Evolutionary conservation across 2,888 invertebrate species (phyloP).

Genomic region (Limnephilus auricula): DNA sequence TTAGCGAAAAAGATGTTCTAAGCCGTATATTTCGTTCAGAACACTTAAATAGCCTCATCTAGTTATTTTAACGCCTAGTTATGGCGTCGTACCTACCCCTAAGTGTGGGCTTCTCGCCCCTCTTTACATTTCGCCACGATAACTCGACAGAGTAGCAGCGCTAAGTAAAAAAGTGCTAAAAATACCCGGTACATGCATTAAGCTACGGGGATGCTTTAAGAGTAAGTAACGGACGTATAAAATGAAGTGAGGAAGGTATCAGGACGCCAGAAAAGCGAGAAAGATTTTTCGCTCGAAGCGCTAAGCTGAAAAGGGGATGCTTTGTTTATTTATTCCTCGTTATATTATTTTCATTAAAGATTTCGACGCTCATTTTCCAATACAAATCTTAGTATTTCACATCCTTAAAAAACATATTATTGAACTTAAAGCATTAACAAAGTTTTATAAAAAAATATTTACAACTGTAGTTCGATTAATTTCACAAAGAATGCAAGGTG

Average conservation of each 20-base stretch:
- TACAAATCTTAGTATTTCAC: background rate
- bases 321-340: conserved; percentile 17
- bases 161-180: conserved; percentile 57
- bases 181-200: conserved; percentile 62
- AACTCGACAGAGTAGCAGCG: conserved; percentile 42
- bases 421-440: background rate
- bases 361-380: background rate
- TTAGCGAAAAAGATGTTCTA: conserved; percentile 66
- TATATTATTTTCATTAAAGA: conserved; percentile 8
- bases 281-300: conserved; percentile 18
- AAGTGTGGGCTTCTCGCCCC: conserved; percentile 2
- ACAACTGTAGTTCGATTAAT: background rate
- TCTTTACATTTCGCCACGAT: conserved; percentile 47
- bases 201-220: conserved; percentile 58
- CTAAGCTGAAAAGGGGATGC: conserved; percentile 38
- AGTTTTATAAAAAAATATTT: background rate
- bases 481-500: background rate
- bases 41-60: conserved; percentile 63
- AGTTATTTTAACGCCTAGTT: conserved; percentile 64
- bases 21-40: conserved; percentile 61
- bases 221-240: conserved; percentile 63
- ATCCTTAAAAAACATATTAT: background rate
- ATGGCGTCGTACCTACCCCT: conserved; percentile 46
- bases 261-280: conserved; percentile 2
- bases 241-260: conserved; percentile 58